phyloP scores from a whole-genome alignment of 2,113 vertebrate genomes.

The Misgurnus mizolepis region DNA sequence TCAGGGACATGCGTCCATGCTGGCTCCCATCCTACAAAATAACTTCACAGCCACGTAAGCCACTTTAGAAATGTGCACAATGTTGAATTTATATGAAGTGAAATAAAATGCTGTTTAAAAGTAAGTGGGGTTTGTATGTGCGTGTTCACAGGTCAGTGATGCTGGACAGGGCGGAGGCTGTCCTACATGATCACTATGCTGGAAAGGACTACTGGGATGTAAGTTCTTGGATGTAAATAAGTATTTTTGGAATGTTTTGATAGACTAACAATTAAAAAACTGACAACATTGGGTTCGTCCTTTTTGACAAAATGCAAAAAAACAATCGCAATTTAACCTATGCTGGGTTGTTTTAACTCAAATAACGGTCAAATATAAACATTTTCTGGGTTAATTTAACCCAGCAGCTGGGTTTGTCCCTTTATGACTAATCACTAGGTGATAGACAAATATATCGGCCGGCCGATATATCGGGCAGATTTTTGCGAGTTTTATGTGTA shows the following conservation, averaged over 20 bases:
- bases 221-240: slow-evolving; percentile 66
- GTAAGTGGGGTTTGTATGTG: not conserved
- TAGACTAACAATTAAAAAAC: not conserved
- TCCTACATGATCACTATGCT: slow-evolving; percentile 96
- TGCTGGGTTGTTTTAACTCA: too few relatives aligned
- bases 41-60: slow-evolving; percentile 89
- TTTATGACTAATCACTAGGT: too few relatives aligned
- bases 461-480: too few relatives aligned
- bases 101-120: not conserved
- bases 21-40: slow-evolving; percentile 83
- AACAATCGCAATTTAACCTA: too few relatives aligned
- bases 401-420: too few relatives aligned
- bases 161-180: slow-evolving; percentile 95
- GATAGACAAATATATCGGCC: too few relatives aligned
- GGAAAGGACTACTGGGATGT: slow-evolving; percentile 97
- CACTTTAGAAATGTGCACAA: not conserved
- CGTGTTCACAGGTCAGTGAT: slow-evolving; percentile 82
- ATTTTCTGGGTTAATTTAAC: too few relatives aligned
- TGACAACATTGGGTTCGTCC: too few relatives aligned
- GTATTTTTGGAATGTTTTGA: not conserved
- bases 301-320: too few relatives aligned
- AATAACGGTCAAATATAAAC: too few relatives aligned
- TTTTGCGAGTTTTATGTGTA: too few relatives aligned
- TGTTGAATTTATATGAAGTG: too few relatives aligned
- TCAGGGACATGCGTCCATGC: slow-evolving; percentile 92